Evolutionary conservation across 2,797 vertebrate species (phyloP).

Genomic region (Mus minutoides): DNA sequence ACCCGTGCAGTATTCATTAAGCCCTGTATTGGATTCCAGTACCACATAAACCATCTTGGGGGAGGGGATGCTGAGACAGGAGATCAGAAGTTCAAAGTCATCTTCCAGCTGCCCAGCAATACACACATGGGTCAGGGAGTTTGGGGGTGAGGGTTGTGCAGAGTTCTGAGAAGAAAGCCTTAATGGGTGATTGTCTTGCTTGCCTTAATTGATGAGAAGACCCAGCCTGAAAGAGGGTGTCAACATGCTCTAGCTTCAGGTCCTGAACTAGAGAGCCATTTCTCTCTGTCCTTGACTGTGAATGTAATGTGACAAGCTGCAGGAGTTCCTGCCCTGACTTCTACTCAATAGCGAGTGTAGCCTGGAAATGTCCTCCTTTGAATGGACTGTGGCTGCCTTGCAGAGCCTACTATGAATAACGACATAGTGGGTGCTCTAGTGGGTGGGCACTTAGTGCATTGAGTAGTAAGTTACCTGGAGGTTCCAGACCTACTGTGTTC

Average conservation of each 20-base stretch:
- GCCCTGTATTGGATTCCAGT: neutral
- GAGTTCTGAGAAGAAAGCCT: neutral
- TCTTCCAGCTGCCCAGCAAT: neutral
- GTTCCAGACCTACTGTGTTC: accelerated
- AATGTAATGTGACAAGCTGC: neutral
- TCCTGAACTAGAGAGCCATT: neutral
- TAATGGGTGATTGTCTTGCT: neutral
- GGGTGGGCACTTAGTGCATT: neutral
- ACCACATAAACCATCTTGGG: neutral
- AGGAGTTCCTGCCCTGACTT: neutral
- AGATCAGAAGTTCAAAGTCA: neutral
- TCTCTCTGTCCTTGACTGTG: neutral
- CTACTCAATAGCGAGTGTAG: neutral
- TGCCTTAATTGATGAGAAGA: neutral
- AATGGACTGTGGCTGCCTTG: neutral
- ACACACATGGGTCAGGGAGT: neutral
- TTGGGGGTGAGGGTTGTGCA: neutral
- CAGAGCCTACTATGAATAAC: neutral
- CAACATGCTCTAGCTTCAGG: neutral
- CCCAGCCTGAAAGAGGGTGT: neutral
- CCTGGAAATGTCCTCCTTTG: neutral
- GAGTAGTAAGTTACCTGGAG: neutral
- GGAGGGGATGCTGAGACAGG: neutral
- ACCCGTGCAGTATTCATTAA: neutral
- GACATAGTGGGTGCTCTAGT: accelerated